phyloP scores from a whole-genome alignment of 1,140 invertebrate species.

The Zaprionus ghesquierei region DNA sequence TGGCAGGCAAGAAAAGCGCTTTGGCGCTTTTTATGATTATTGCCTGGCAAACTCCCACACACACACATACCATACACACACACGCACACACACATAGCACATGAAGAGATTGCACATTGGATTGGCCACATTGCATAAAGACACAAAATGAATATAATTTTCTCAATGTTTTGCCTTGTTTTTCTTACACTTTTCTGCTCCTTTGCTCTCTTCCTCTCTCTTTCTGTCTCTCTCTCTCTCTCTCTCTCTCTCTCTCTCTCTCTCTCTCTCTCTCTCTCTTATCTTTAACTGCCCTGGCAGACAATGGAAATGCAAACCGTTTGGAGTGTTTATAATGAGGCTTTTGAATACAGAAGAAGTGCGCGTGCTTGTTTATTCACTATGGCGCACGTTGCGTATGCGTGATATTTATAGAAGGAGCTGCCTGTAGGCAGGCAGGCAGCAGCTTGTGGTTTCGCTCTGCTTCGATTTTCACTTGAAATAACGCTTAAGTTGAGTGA shows the following conservation, averaged over 20 bases:
- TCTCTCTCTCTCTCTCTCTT: not conserved
- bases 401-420: slow-evolving; percentile 6
- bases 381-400: slow-evolving; percentile 22
- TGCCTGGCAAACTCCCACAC: slow-evolving; percentile 51
- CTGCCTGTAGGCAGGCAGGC: not conserved
- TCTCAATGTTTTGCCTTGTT: slow-evolving; percentile 22
- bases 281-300: slow-evolving; percentile 4
- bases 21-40: slow-evolving; percentile 78
- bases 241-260: slow-evolving; percentile 4
- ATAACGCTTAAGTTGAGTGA: not conserved
- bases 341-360: slow-evolving; percentile 2
- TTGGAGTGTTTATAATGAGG: slow-evolving; percentile 42
- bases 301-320: slow-evolving; percentile 47
- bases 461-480: not conserved
- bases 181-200: slow-evolving; percentile 17
- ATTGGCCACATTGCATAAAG: slow-evolving; percentile 64
- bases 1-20: slow-evolving; percentile 60
- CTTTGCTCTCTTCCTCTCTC: slow-evolving; percentile 11
- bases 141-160: slow-evolving; percentile 56
- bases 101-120: slow-evolving; percentile 66
- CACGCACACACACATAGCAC: slow-evolving; percentile 6
- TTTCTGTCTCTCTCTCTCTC: not conserved
- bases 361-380: not conserved
- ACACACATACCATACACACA: slow-evolving; percentile 4
- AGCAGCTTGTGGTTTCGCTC: not conserved